Base-by-base conservation (phyloP, 2,113 vertebrate species). In the Hypanus sabinus region DNA sequence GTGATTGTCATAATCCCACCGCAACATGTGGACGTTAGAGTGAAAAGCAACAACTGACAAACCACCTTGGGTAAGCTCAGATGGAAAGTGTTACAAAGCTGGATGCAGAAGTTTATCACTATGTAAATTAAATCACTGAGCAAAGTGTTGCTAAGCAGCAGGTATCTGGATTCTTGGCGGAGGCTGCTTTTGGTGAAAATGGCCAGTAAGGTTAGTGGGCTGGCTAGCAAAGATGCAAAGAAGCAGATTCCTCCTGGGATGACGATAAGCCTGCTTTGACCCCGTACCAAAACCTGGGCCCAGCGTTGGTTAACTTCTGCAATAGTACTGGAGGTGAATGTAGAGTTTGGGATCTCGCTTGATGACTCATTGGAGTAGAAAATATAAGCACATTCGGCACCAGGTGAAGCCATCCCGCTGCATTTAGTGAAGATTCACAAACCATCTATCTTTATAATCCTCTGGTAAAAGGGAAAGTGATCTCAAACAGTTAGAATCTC, bases 101-200 rank as follows among this genome's bases (percentile, higher is more conserved):
- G 88, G 68, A 94, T 30, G 81, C 73, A 65, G 46, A 94, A 79
- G 30, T 77, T 93, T 55, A 93, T 33, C 46, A 80, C 30, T 33
- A 18, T 79, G 33, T 94, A 94, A 77, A 94, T 90, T 2, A 94
- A 80, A 38, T 94, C 94, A 9, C 46, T 93, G 94, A 94, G 79
- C 46, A 94, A 93, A 46, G 87, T 80, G 88, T 94, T 94, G 94
- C 87, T 77, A 27, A 94, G 94, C 75, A 94, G 94, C 27, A 75
- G 73, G 88, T 80, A 94, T 38, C 94, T 76, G 46, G 94, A 27
- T 83, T 94, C 94, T 70, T 94, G 88, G 24, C 60, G 62, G 71
- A 94, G 88, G n/a, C 8, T 79, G 73, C 33, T 57, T 30, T 65
- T 94, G 87, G 87, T 79, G 70, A 94, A 94, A 55, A 94, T 93